Evolutionary conservation across 2,888 invertebrate species (phyloP).

Genomic region (Acleris emargana): DNA sequence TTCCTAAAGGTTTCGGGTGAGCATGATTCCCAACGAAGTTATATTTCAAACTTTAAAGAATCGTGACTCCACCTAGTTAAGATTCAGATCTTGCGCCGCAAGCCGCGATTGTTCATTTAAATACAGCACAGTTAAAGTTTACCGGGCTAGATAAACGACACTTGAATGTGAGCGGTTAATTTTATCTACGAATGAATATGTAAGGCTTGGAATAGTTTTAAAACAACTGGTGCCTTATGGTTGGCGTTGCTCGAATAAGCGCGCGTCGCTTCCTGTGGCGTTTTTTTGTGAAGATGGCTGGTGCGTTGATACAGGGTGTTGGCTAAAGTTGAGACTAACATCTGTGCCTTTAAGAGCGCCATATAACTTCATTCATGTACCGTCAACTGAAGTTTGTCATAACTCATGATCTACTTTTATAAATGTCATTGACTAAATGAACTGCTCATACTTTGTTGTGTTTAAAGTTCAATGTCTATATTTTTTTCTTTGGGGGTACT

Average conservation of each 20-base stretch:
- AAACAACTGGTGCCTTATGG: constrained; percentile 33
- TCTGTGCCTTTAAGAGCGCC: not conserved
- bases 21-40: constrained; percentile 20
- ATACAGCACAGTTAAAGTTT: constrained; percentile 49
- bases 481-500: no score
- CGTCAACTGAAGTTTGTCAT: no score
- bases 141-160: constrained; percentile 47
- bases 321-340: not conserved
- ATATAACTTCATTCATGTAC: no score
- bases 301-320: not conserved
- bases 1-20: constrained; percentile 11
- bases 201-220: constrained; percentile 29
- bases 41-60: constrained; percentile 39
- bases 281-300: constrained; percentile 9
- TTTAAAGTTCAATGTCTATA: no score
- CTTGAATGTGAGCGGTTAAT: constrained; percentile 51
- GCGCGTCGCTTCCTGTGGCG: constrained; percentile 21
- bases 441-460: no score
- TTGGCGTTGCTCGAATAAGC: constrained; percentile 15
- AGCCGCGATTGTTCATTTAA: constrained; percentile 72
- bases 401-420: no score
- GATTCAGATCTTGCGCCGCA: constrained; percentile 70
- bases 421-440: no score
- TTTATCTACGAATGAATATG: constrained; percentile 49
- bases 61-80: constrained; percentile 78